These are phyloP conservation scores for Phodopus roborovskii DNA, from an alignment of 2,113 vertebrate genomes.

Conservation along the genomic window DNA sequence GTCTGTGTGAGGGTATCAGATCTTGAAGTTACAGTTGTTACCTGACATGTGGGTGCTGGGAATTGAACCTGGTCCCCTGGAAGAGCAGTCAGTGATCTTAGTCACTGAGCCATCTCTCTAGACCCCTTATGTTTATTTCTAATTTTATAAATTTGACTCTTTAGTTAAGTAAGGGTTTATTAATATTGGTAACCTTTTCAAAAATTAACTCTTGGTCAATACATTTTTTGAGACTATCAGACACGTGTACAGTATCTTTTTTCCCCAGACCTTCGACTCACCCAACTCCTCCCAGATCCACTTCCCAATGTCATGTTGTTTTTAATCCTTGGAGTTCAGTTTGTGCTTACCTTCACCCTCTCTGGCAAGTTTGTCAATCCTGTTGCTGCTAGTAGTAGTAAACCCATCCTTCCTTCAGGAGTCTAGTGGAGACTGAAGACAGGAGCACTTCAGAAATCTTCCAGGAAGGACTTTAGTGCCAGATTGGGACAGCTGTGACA, in stretches of 20 bases:
- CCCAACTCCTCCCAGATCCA: neutral
- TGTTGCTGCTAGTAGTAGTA: neutral
- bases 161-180: neutral
- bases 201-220: neutral
- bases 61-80: neutral
- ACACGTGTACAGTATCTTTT: too few species aligned
- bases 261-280: too few species aligned
- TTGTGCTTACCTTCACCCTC: neutral
- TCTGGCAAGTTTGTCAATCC: neutral
- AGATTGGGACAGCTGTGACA: neutral
- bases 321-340: neutral
- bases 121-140: neutral
- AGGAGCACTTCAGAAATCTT: neutral
- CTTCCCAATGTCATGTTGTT: neutral
- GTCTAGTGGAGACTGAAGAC: neutral
- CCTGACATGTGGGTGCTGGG: neutral
- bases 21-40: neutral
- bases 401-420: neutral
- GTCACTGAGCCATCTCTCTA: neutral
- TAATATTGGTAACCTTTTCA: neutral
- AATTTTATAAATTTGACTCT: neutral
- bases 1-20: neutral
- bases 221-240: neutral
- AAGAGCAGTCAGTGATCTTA: neutral
- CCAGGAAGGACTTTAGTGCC: neutral